Evolutionary conservation across 2,888 invertebrate genomes (phyloP), one percentile per base, ranked within the genome.

Genomic region (Dolichopus griseipennis): DNA sequence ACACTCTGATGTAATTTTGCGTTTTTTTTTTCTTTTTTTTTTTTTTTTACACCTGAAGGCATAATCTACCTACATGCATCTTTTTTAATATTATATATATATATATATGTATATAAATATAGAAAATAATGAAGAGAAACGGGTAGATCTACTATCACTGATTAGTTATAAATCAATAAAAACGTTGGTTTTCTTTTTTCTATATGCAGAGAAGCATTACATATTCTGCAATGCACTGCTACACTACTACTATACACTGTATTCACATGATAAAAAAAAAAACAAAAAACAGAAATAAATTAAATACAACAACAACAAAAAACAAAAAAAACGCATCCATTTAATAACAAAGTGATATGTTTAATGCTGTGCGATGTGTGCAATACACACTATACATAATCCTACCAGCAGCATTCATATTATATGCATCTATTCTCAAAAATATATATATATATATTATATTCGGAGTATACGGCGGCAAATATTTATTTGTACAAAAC

Each of bases 11-110:
- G 15, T 18, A 37, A 37, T 37, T 37, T 7, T 37, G 4, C 8
- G 12, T 10, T 37, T 52, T 37, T 37, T n/a, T 18, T n/a, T 52
- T 52, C 6, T 52, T 12, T 52, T 52, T 52, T 3, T 52, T 12
- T 52, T 52, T 12, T 18, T 52, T 52, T 52, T 52, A 18, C 52
- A 52, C 52, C 52, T 52, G 52, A 52, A 52, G 52, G 52, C n/a
- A 52, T 52, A 52, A 52, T 52, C 52, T 52, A 52, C 52, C 52
- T 52, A 52, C 52, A 52, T 52, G 52, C 52, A 52, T 52, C 52
- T 52, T n/a, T n/a, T n/a, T 52, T 18, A 52, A 18, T 27, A 27
- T 27, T 27, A 27, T 27, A 9, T 7, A 37, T 37, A 18, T 12
- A 18, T 52, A 52, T 12, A 52, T 12, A n/a, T n/a, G n/a, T n/a